These are phyloP conservation scores for Hololepta plana DNA, from an alignment of 2,888 invertebrate species.

Conservation along the genomic window DNA sequence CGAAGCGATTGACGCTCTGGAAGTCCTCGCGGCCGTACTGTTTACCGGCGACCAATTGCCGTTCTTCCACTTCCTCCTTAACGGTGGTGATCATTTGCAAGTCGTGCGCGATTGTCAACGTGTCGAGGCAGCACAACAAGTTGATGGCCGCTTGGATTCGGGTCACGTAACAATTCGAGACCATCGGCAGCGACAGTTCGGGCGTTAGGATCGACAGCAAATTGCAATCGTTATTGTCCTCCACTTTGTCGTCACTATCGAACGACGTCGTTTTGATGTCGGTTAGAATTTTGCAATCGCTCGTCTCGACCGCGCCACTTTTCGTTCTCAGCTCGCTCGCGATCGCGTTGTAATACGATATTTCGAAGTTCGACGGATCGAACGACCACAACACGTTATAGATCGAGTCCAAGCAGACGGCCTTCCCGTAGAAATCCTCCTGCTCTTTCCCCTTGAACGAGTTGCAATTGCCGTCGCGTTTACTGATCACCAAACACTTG, in stretches of 20 bases:
- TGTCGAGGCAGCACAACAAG: conserved; percentile 76
- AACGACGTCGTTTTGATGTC: conserved; percentile 15
- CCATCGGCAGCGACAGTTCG: conserved; percentile 64
- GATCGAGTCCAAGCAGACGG: conserved; percentile 73
- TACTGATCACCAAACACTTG: conserved; percentile 78
- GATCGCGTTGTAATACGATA: conserved; percentile 70
- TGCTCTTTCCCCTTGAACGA: conserved; percentile 71
- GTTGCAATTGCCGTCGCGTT: conserved; percentile 71
- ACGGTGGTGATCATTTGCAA: conserved; percentile 30
- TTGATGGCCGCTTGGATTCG: conserved; percentile 82
- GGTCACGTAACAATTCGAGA: conserved; percentile 49
- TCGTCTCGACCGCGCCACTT: conserved; percentile 17
- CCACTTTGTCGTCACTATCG: conserved; percentile 11
- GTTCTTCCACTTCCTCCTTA: conserved; percentile 32
- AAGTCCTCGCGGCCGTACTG: conserved; percentile 65
- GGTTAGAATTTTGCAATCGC: conserved; percentile 15
- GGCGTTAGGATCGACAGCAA: conserved; percentile 53
- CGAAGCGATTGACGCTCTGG: conserved; percentile 71
- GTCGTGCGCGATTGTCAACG: conserved; percentile 65
- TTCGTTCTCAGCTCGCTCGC: conserved; percentile 47
- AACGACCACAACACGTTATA: conserved; percentile 93
- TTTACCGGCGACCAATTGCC: conserved; percentile 33
- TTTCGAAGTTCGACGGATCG: conserved; percentile 42
- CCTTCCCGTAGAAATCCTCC: conserved; percentile 62
- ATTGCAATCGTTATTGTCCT: conserved; percentile 17